Evolutionary conservation across 1,140 invertebrate genomes (phyloP).

Genomic region (Bilobella aurantiaca): DNA sequence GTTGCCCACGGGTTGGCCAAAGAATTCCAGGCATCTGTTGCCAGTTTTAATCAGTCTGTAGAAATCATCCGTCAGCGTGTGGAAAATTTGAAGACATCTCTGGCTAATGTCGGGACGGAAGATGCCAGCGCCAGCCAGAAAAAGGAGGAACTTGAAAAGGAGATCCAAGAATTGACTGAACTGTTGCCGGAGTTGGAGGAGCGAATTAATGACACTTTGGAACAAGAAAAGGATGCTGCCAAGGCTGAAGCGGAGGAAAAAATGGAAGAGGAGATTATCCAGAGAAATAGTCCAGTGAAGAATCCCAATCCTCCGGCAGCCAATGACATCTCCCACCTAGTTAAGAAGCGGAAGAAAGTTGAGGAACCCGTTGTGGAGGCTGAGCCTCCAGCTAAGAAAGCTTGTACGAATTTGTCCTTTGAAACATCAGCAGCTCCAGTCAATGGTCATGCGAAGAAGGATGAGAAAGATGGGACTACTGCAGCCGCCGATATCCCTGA

Average conservation of each 20-base stretch:
- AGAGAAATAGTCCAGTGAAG: constrained; percentile 27
- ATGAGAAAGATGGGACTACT: no score
- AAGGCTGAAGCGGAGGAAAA: constrained; percentile 28
- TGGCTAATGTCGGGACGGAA: constrained; percentile 8
- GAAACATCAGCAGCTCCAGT: neutral
- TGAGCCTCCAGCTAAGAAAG: neutral
- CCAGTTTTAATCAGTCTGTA: constrained; percentile 59
- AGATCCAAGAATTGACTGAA: constrained; percentile 65
- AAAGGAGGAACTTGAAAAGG: constrained; percentile 43
- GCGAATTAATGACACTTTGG: constrained; percentile 66
- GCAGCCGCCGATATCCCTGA: no score
- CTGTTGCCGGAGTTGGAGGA: constrained; percentile 73
- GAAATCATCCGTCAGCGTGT: constrained; percentile 58
- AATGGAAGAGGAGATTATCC: constrained; percentile 20
- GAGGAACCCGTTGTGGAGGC: constrained; percentile 36
- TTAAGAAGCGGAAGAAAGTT: constrained; percentile 55
- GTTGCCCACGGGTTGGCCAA: constrained; percentile 64
- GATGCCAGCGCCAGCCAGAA: neutral
- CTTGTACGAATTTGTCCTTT: neutral
- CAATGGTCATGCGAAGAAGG: no score
- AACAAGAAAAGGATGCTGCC: constrained; percentile 55
- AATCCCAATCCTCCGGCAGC: constrained; percentile 39
- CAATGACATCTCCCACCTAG: constrained; percentile 60
- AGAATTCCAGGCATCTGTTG: constrained; percentile 59
- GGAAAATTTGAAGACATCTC: constrained; percentile 31